Conservation (phyloP, 2,113 vertebrate species). For the Nothocercus nigrocapillus region DNA sequence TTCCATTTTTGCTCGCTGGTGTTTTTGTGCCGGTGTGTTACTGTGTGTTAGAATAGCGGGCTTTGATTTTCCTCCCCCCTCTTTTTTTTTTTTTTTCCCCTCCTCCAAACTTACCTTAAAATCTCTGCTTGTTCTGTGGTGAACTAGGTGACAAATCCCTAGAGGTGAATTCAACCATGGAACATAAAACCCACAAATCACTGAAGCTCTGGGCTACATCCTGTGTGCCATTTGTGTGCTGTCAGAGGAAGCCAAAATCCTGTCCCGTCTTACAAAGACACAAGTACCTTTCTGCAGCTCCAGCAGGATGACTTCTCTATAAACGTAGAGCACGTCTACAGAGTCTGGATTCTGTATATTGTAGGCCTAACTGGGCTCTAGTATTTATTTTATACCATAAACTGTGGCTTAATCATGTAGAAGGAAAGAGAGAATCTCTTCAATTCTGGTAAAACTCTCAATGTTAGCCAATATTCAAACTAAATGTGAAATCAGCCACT, state of each 20-base stretch:
- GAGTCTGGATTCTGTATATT: neutral
- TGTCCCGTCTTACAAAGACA: neutral
- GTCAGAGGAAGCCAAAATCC: slow-evolving; percentile 4
- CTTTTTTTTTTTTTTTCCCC: too few species aligned
- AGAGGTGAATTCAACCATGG: slow-evolving; percentile 55
- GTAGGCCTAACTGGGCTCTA: neutral
- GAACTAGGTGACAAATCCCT: slow-evolving; percentile 66
- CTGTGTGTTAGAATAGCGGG: neutral
- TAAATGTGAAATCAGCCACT: neutral
- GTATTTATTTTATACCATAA: neutral
- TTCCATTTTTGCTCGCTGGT: neutral
- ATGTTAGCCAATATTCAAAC: neutral
- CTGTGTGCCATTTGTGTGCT: neutral
- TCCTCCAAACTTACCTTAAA: slow-evolving; percentile 19
- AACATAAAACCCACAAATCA: slow-evolving; percentile 57
- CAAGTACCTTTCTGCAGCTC: neutral
- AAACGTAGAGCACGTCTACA: neutral
- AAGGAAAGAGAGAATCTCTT: neutral
- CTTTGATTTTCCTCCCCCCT: neutral
- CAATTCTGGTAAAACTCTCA: neutral
- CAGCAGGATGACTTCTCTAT: neutral
- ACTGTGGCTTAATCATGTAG: neutral
- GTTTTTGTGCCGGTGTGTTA: neutral
- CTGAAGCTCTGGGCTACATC: slow-evolving; percentile 25
- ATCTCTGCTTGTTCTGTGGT: slow-evolving; percentile 49